Evolutionary conservation across 1,140 invertebrate genomes (phyloP).

Genomic region (Nymphalis io): DNA sequence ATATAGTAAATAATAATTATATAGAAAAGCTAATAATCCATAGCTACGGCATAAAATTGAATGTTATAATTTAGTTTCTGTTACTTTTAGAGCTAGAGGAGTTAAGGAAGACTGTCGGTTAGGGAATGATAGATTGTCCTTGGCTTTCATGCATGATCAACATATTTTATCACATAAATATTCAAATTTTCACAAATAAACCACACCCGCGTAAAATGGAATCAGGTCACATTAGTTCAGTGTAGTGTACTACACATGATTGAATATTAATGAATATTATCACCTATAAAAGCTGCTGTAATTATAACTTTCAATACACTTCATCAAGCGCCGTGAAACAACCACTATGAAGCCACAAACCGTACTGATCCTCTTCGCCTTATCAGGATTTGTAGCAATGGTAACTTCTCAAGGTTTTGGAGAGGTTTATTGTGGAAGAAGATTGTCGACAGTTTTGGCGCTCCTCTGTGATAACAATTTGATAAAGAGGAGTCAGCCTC

Average conservation of each 20-base stretch:
- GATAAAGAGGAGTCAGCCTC: conserved; percentile 30
- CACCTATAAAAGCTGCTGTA: conserved; percentile 10
- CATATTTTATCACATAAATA: no score
- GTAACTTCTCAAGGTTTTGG: neutral
- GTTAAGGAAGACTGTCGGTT: no score
- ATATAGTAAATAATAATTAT: no score
- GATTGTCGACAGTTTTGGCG: conserved; percentile 25
- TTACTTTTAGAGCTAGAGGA: no score
- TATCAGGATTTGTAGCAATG: neutral
- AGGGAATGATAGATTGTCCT: no score
- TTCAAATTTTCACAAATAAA: neutral
- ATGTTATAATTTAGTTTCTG: no score
- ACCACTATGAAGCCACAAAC: conserved; percentile 4
- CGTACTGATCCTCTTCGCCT: neutral
- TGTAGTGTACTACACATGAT: neutral
- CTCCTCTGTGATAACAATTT: conserved; percentile 28
- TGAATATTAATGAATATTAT: conserved; percentile 18
- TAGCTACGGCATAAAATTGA: no score
- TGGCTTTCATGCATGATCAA: no score
- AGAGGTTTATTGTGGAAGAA: conserved; percentile 35
- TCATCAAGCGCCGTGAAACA: neutral
- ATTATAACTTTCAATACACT: conserved; percentile 3
- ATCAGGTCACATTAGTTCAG: neutral
- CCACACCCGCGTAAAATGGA: neutral
- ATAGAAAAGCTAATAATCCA: no score